These are phyloP conservation scores for Pectinophora gossypiella DNA, from an alignment of 1,140 invertebrate species.

Conservation along the genomic window DNA sequence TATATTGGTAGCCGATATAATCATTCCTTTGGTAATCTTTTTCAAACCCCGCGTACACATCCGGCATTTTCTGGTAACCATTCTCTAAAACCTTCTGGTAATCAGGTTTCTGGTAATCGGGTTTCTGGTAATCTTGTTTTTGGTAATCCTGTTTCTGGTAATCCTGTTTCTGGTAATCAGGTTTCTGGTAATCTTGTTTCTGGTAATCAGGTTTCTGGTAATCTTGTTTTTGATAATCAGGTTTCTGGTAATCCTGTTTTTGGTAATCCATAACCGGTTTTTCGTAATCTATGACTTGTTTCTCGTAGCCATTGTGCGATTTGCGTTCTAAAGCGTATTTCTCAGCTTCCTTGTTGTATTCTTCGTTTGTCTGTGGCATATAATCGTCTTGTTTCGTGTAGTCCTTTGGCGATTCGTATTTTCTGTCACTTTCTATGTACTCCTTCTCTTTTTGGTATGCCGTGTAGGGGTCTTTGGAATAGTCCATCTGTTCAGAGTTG, in stretches of 20 bases:
- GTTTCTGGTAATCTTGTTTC: background rate
- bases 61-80: constrained; percentile 31
- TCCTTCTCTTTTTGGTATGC: background rate
- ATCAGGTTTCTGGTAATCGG: constrained; percentile 6
- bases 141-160: constrained; percentile 8
- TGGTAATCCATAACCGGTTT: background rate
- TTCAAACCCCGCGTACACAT: too few species aligned
- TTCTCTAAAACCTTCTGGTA: constrained; percentile 18
- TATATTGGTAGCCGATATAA: constrained; percentile 29
- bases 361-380: constrained; percentile 58
- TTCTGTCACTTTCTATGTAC: constrained; percentile 1
- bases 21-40: constrained; percentile 26
- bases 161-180: constrained; percentile 5
- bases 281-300: constrained; percentile 13
- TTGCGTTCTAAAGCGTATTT: constrained; percentile 59
- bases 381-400: constrained; percentile 53
- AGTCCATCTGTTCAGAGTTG: constrained; percentile 15
- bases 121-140: background rate
- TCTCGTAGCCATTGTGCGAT: constrained; percentile 42
- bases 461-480: background rate
- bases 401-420: constrained; percentile 42
- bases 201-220: background rate
- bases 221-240: background rate
- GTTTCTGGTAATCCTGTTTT: background rate
- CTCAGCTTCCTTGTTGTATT: constrained; percentile 61